Conservation (phyloP, 2,888 invertebrate species). For the Apamea monoglypha region DNA sequence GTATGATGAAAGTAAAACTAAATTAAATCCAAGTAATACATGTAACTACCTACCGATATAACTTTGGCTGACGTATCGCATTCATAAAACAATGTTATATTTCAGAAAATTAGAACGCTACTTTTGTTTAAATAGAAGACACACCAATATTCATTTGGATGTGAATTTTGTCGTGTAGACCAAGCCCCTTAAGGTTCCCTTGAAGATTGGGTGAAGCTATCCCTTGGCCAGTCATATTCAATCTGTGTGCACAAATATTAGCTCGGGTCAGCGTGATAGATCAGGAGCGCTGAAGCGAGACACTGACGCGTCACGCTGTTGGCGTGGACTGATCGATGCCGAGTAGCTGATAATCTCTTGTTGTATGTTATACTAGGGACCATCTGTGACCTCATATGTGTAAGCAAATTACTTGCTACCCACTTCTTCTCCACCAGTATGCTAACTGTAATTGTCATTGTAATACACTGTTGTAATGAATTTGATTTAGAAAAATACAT, state of each 20-base stretch:
- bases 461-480: not conserved
- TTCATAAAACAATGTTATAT: not conserved
- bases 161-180: not conserved
- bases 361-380: not conserved
- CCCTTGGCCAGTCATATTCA: constrained; percentile 19
- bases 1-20: constrained; percentile 25
- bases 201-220: constrained; percentile 1
- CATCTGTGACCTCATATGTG: not conserved
- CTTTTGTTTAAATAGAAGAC: not conserved
- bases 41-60: not conserved
- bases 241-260: constrained; percentile 29
- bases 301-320: constrained; percentile 16
- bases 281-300: constrained; percentile 14
- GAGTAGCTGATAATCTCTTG: not conserved
- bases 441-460: not conserved
- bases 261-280: constrained; percentile 43
- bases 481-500: not conserved
- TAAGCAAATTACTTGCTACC: not conserved
- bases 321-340: constrained; percentile 35
- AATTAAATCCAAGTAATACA: not conserved
- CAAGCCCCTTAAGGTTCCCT: not conserved
- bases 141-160: not conserved
- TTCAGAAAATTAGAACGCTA: not conserved
- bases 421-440: not conserved
- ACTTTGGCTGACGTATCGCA: not conserved